Evolutionary conservation across 1,140 invertebrate genomes (phyloP), one percentile per base, ranked within the genome.

Genomic region (Cylas formicarius): DNA sequence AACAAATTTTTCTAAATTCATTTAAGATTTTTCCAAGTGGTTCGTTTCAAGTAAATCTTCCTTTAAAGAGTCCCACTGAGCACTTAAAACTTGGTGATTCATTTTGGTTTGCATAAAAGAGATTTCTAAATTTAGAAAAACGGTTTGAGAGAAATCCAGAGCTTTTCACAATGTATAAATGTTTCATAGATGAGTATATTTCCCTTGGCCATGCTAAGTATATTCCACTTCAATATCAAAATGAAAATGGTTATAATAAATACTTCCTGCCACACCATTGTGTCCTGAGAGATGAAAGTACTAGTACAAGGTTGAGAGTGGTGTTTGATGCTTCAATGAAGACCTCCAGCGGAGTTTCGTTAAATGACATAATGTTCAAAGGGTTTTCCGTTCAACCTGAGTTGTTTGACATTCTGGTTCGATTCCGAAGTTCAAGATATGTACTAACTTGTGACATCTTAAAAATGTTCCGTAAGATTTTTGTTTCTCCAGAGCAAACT

Each of bases 311-410:
- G 39, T 29, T 60, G 13, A 29, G 57, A 17, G 52, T 48, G 1
- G 53, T 57, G 10, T 65, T 67, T 36, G 63, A 67, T 35, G 62
- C 53, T 1, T 66, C 62, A 2, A 44, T 51, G 44, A n/a, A 46
- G 47, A 4, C 44, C 33, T 22, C 56, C 59, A 16, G 57, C 58
- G 4, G 66, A 52, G 41, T 35, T 61, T 66, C 10, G 26, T 55
- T 29, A 47, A 64, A 48, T 38, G 65, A 29, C 52, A 57, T 8
- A 16, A 42, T 1, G 43, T 55, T 22, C 48, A 58, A 35, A 20
- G 33, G 7, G 60, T 47, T 49, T 21, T 26, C 27, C 20, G 39
- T 48, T 18, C 46, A 48, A 11, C 32, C 31, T 10, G 46, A 48
- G 3, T 11, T 48, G 9, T 48, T 23, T 32, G 37, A 48, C 29